A percentile compares a stretch with the other conserved stretches of the same genome.
Evolutionary conservation across 2,113 vertebrate species (phyloP).

Genomic region (Sclerurus mexicanus): DNA sequence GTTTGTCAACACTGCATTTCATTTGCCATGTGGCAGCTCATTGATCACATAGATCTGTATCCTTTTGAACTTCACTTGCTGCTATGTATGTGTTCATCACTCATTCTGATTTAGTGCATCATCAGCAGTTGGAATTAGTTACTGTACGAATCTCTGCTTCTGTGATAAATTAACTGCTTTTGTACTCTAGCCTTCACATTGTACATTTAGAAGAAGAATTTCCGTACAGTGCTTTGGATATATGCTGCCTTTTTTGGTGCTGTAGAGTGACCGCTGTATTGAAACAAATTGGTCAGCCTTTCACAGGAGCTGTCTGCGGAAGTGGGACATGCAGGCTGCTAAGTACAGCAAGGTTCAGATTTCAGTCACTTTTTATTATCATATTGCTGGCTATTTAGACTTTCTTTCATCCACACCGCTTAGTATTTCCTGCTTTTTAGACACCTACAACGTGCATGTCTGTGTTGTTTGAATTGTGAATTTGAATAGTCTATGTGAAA

Average conservation of each 20-base stretch:
- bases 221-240: conserved; percentile 19
- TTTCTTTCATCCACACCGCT: background rate
- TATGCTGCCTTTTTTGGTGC: conserved; percentile 16
- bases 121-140: conserved; percentile 79
- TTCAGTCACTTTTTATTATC: background rate
- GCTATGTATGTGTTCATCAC: conserved; percentile 73
- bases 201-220: conserved; percentile 63
- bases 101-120: conserved; percentile 81
- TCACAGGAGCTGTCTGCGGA: background rate
- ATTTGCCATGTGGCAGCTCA: conserved; percentile 69
- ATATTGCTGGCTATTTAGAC: background rate
- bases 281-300: conserved; percentile 57
- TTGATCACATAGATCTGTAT: conserved; percentile 76
- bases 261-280: conserved; percentile 32
- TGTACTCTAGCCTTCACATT: conserved; percentile 57
- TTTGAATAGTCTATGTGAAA: background rate
- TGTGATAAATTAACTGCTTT: conserved; percentile 73
- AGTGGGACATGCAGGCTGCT: background rate
- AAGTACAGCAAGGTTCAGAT: background rate
- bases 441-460: background rate
- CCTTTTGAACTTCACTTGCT: conserved; percentile 72
- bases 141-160: conserved; percentile 56
- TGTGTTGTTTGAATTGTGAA: background rate
- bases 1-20: conserved; percentile 73
- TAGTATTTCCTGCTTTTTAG: background rate